Conservation (phyloP, 2,888 invertebrate species). For the Acronicta alni region DNA sequence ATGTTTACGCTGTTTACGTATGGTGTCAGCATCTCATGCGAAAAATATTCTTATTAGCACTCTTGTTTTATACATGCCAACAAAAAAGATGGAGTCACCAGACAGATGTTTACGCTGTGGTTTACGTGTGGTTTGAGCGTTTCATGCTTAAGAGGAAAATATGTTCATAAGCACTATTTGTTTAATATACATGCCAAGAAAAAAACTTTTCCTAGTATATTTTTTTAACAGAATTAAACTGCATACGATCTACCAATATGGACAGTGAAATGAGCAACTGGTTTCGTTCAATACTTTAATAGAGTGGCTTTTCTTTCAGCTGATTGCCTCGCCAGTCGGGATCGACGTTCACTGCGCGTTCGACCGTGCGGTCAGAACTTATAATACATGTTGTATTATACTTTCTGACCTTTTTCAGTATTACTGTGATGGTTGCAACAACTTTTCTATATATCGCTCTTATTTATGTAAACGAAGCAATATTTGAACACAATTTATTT, state of each 20-base stretch:
- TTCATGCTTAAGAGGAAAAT: too few relatives aligned
- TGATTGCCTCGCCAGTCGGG: conserved; percentile 69
- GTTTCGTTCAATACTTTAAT: conserved; percentile 81
- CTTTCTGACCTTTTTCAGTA: conserved; percentile 77
- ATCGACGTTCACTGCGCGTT: conserved; percentile 64
- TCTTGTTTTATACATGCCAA: too few relatives aligned
- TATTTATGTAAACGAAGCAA: conserved; percentile 18
- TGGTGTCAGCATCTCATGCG: too few relatives aligned
- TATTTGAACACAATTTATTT: conserved; percentile 32
- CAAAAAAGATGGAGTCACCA: too few relatives aligned
- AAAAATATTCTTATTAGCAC: too few relatives aligned
- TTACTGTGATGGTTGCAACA: conserved; percentile 73
- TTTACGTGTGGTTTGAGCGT: too few relatives aligned
- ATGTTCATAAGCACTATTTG: not conserved
- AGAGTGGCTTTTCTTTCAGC: conserved; percentile 85
- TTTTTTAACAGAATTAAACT: conserved; percentile 33
- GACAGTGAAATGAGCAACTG: conserved; percentile 55
- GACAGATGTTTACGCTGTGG: too few relatives aligned
- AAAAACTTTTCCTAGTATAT: not conserved
- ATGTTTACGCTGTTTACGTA: too few relatives aligned
- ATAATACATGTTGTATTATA: conserved; percentile 83
- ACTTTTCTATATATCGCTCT: conserved; percentile 26
- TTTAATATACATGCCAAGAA: not conserved
- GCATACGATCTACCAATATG: conserved; percentile 45
- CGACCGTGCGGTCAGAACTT: conserved; percentile 78